Conservation (phyloP, 2,113 vertebrate genomes). For the Rhabdomys dilectus region DNA sequence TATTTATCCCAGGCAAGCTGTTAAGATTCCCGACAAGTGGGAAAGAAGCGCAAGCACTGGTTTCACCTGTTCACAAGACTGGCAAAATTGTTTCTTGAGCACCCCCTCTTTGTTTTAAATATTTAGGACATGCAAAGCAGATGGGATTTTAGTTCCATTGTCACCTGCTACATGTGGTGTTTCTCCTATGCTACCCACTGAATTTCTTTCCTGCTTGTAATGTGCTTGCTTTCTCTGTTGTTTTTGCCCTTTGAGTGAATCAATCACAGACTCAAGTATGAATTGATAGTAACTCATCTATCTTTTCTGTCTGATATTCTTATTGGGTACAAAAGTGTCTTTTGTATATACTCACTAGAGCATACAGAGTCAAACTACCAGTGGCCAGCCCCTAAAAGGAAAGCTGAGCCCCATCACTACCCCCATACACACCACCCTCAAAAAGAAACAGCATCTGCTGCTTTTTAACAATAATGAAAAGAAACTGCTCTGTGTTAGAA, state of each 20-base stretch:
- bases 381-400: neutral
- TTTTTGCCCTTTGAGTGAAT: neutral
- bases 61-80: neutral
- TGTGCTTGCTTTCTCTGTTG: neutral
- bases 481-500: neutral
- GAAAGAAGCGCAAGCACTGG: neutral
- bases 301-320: slow-evolving; percentile 15
- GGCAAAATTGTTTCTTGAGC: neutral
- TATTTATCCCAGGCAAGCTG: neutral
- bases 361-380: neutral
- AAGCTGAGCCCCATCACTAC: neutral
- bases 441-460: neutral
- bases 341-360: neutral
- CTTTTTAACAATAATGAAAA: neutral
- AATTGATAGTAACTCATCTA: neutral
- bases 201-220: neutral
- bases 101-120: neutral
- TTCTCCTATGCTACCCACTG: neutral
- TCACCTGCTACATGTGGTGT: neutral
- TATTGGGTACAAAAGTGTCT: slow-evolving; percentile 10
- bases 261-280: neutral
- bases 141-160: neutral
- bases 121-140: slow-evolving; percentile 20
- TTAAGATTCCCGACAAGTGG: neutral
- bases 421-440: too few species aligned